phyloP scores from a whole-genome alignment of 2,113 vertebrate genomes.

The Mesoclemmys tuberculata region DNA sequence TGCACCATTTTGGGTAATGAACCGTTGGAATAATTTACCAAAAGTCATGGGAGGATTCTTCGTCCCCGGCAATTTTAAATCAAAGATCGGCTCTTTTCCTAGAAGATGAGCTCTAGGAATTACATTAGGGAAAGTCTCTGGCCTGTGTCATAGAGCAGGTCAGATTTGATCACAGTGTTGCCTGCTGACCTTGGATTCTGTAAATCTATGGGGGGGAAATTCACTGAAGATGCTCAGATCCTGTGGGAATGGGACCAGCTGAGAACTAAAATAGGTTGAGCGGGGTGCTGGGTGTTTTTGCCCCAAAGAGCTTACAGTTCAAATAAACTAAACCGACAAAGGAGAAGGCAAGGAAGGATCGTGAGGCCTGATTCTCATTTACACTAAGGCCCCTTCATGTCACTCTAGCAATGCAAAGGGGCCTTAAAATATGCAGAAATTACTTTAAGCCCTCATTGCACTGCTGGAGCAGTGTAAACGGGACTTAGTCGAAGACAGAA shows the following conservation, averaged over 20 bases:
- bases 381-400: neutral
- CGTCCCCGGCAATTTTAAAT: neutral
- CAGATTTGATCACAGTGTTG: neutral
- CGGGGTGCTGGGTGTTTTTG: neutral
- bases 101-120: neutral
- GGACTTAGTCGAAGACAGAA: neutral
- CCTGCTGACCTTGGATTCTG: neutral
- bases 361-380: neutral
- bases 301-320: neutral
- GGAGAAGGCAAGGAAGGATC: neutral
- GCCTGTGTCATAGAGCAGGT: neutral
- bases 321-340: neutral
- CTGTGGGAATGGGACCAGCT: neutral
- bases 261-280: neutral
- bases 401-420: neutral
- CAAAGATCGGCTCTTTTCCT: neutral
- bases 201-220: neutral
- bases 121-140: neutral
- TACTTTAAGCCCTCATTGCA: neutral
- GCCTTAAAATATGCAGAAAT: neutral
- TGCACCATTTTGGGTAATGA: neutral
- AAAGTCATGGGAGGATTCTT: neutral
- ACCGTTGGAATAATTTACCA: neutral
- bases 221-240: neutral
- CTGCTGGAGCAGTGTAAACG: accelerated